Conservation (phyloP, 2,888 invertebrate genomes). For the Aleiodes leptofemur region DNA sequence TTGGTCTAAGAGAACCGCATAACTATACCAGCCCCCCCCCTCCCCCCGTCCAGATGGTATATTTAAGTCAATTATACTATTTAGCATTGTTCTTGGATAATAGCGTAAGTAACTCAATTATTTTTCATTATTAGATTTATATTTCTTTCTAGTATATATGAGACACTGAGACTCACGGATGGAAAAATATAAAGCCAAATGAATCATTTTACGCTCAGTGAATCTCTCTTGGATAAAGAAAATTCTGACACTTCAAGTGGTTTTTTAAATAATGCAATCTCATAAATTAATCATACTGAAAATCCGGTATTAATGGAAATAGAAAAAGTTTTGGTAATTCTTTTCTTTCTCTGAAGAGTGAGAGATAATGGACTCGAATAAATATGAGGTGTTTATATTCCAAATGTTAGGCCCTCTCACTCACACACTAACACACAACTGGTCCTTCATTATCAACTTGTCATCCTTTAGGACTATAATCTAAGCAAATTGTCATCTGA, state of each 20-base stretch:
- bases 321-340: neutral
- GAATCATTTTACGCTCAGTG: slow-evolving; percentile 13
- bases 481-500: no score
- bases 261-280: slow-evolving; percentile 13
- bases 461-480: no score
- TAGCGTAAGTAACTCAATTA: slow-evolving; percentile 67
- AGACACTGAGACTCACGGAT: neutral
- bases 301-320: slow-evolving; percentile 16
- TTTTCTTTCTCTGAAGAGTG: neutral
- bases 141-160: neutral
- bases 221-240: slow-evolving; percentile 14
- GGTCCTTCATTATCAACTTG: no score
- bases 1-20: slow-evolving; percentile 42
- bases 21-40: slow-evolving; percentile 34
- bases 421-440: no score
- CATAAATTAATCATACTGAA: slow-evolving; percentile 16
- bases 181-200: slow-evolving; percentile 23
- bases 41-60: slow-evolving; percentile 60
- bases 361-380: no score
- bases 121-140: slow-evolving; percentile 45
- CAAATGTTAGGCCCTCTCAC: no score
- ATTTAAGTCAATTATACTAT: slow-evolving; percentile 71
- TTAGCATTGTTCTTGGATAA: slow-evolving; percentile 69
- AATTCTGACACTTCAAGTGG: slow-evolving; percentile 17
- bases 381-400: no score